These are phyloP conservation scores for Carlito syrichta DNA, from an alignment of 2,113 vertebrate species.

Conservation along the genomic window DNA sequence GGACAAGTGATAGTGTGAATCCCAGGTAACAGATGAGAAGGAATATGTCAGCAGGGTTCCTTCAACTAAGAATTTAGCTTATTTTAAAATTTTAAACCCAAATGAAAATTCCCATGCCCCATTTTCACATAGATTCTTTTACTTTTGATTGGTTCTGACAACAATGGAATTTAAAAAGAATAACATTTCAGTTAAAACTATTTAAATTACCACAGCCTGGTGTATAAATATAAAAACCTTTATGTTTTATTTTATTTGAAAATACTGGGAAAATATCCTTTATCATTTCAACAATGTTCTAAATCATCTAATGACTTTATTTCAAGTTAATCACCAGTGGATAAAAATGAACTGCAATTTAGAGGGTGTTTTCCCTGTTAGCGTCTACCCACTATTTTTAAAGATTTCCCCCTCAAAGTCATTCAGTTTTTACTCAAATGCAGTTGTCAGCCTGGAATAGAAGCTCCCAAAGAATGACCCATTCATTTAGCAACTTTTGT, in stretches of 20 bases:
- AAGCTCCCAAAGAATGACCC: slow-evolving; percentile 46
- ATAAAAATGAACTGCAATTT: slow-evolving; percentile 38
- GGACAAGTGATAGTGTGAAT: background rate
- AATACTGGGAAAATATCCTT: slow-evolving; percentile 23
- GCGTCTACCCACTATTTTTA: background rate
- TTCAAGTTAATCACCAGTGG: background rate
- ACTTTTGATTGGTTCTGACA: background rate
- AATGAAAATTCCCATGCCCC: background rate
- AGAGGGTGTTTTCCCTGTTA: background rate
- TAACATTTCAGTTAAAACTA: background rate
- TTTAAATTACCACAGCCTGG: background rate
- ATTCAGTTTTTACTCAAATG: slow-evolving; percentile 18
- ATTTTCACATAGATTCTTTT: background rate
- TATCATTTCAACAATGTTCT: background rate
- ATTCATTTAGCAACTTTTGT: slow-evolving; percentile 22
- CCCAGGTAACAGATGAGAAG: background rate
- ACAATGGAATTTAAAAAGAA: background rate
- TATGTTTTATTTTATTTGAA: background rate
- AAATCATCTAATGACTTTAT: background rate
- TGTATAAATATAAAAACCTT: background rate
- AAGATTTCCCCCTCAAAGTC: background rate
- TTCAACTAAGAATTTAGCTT: background rate
- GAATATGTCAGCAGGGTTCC: background rate
- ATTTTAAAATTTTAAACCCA: background rate
- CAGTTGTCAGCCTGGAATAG: slow-evolving; percentile 33